Evolutionary conservation across 2,888 invertebrate species (phyloP), one percentile per base, ranked within the genome.

Genomic region (Disparrhopalites patrizii): DNA sequence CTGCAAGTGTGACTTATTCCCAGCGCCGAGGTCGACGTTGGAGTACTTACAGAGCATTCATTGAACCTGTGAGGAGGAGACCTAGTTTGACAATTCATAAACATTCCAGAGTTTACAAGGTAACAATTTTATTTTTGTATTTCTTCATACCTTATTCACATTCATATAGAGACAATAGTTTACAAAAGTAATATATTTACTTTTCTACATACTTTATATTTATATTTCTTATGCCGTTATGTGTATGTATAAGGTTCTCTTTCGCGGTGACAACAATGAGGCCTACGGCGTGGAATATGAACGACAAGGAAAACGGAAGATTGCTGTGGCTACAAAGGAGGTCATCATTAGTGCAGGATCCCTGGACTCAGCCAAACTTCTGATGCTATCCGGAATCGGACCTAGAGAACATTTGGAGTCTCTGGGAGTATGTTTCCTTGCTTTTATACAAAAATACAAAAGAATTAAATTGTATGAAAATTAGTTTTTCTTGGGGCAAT

Each of bases 301-400:
- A 8, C 55, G 68, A 15, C 70, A 72, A 47, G 73, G 73, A 1
- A 43, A 64, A 40, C 43, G 65, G 23, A 47, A 40, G 54, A 66
- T 72, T 10, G 73, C 73, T 7, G 65, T 69, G 33, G 73, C 73
- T 10, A 68, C 69, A 10, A 73, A 73, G 69, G 73, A 73, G 68
- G 64, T 73, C 20, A 73, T 73, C 60, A 52, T 73, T 13, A 70
- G 69, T 56, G 70, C 70, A 33, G 71, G 68, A 10, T 15, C 65
- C 10, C n/a, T 67, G 1, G 67, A 67, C 28, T 65, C 64, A 1
- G 64, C 67, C 5, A 67, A 67, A 60, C 36, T 67, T 18, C 40
- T 67, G 7, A 67, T 67, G 67, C 27, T 67, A 1, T 57, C 50
- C 23, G 67, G 67, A 10, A 65, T 67, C 25, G 67, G 67, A 7